Conservation (phyloP, 23 tunicate genomes). For the Styela plicata region DNA sequence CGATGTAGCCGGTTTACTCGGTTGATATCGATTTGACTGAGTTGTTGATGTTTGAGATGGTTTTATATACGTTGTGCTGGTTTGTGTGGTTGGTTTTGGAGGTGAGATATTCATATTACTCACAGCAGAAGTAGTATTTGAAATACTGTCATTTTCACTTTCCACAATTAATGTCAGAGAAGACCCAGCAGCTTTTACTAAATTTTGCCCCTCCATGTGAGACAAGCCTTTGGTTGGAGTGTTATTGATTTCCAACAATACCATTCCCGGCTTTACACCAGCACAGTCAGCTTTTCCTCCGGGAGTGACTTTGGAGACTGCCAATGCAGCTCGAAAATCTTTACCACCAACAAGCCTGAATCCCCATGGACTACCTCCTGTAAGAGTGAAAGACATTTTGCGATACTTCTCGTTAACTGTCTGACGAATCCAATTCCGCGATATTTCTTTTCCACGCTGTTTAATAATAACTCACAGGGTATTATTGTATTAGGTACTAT, state of each 20-base stretch:
- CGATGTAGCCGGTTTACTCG: neutral
- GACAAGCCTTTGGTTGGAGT: conserved; percentile 42
- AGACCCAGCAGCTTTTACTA: conserved; percentile 55
- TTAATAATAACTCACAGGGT: too few relatives aligned
- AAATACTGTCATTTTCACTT: conserved; percentile 6
- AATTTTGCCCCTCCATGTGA: conserved; percentile 77
- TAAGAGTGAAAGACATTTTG: conserved; percentile 8
- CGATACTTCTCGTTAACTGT: neutral
- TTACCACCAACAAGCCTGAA: conserved; percentile 93
- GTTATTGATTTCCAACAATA: conserved; percentile 62
- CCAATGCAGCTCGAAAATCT: conserved; percentile 72
- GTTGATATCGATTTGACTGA: neutral
- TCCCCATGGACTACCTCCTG: conserved; percentile 99
- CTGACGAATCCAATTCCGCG: too few relatives aligned
- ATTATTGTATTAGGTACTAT: neutral
- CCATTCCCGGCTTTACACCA: conserved; percentile 78
- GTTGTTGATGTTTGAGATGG: neutral
- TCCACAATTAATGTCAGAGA: conserved; percentile 50
- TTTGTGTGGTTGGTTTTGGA: neutral
- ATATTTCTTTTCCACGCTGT: too few relatives aligned
- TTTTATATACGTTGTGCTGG: neutral
- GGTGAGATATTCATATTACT: neutral
- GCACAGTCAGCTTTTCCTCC: conserved; percentile 93
- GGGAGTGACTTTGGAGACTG: conserved; percentile 82
- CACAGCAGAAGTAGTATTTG: neutral